Evolutionary conservation across 2,888 invertebrate genomes (phyloP).

Genomic region (Fragum whitleyi): DNA sequence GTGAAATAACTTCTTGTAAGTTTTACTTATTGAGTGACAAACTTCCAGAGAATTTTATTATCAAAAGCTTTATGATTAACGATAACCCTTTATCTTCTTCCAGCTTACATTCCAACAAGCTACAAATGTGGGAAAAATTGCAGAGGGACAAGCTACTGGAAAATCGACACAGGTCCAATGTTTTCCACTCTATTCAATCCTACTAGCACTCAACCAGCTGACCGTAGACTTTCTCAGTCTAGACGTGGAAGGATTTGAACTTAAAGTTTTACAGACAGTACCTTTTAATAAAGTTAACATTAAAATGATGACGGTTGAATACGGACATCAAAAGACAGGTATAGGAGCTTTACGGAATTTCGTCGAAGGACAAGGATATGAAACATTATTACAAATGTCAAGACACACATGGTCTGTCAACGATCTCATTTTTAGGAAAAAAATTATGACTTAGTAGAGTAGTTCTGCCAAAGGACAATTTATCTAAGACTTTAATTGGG

Average conservation of each 20-base stretch:
- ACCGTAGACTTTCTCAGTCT: constrained; percentile 91
- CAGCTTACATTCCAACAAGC: constrained; percentile 33
- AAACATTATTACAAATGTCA: constrained; percentile 16
- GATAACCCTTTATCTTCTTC: background rate
- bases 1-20: too few relatives aligned
- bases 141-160: background rate
- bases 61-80: too few relatives aligned
- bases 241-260: constrained; percentile 87
- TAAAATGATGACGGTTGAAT: constrained; percentile 77
- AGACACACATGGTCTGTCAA: constrained; percentile 13
- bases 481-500: too few relatives aligned
- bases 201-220: too few relatives aligned
- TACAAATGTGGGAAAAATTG: too few relatives aligned
- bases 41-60: too few relatives aligned
- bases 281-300: constrained; percentile 87
- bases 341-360: background rate
- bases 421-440: constrained; percentile 36
- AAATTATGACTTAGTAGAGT: background rate
- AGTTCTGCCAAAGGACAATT: too few relatives aligned
- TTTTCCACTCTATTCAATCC: constrained; percentile 92
- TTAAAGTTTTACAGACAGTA: constrained; percentile 87
- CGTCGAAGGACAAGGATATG: constrained; percentile 9
- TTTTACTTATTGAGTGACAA: too few relatives aligned
- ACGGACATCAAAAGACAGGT: constrained; percentile 33
- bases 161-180: constrained; percentile 89